phyloP scores from a whole-genome alignment of 2,113 vertebrate species.

The Orientallactaga bullata region DNA sequence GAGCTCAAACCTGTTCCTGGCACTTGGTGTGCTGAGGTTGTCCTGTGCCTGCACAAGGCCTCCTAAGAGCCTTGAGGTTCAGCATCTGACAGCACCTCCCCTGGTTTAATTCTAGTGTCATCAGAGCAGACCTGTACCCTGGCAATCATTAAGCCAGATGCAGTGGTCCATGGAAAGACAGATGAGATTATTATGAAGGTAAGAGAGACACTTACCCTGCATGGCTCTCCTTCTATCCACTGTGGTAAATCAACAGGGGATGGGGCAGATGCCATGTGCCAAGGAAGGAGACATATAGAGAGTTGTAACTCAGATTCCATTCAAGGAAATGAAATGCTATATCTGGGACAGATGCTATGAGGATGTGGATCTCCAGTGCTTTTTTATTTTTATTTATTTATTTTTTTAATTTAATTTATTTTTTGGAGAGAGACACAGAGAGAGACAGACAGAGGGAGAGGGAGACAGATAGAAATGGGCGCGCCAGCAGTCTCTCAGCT shows the following conservation, averaged over 20 bases:
- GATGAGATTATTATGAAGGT: constrained; percentile 95
- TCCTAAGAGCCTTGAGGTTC: background rate
- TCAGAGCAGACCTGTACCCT: constrained; percentile 89
- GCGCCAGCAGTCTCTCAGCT: too few relatives aligned
- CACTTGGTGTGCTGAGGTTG: background rate
- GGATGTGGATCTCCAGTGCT: background rate
- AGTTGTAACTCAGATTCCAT: background rate
- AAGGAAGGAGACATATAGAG: background rate
- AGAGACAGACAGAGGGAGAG: too few relatives aligned
- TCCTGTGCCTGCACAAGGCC: background rate
- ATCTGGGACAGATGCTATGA: background rate
- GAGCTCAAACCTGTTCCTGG: background rate
- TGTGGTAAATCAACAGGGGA: background rate
- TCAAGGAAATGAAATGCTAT: background rate
- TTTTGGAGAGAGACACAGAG: too few relatives aligned
- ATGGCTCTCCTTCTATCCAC: background rate
- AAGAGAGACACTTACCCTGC: background rate
- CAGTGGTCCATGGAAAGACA: constrained; percentile 91
- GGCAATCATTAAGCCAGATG: constrained; percentile 94
- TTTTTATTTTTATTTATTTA: too few relatives aligned
- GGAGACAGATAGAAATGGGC: too few relatives aligned
- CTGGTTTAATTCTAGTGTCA: constrained; percentile 83
- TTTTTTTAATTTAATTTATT: too few relatives aligned
- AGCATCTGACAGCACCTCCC: background rate
- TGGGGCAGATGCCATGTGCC: background rate